These are phyloP conservation scores for Tinea semifulvella DNA, from an alignment of 2,888 invertebrate species.

Conservation along the genomic window DNA sequence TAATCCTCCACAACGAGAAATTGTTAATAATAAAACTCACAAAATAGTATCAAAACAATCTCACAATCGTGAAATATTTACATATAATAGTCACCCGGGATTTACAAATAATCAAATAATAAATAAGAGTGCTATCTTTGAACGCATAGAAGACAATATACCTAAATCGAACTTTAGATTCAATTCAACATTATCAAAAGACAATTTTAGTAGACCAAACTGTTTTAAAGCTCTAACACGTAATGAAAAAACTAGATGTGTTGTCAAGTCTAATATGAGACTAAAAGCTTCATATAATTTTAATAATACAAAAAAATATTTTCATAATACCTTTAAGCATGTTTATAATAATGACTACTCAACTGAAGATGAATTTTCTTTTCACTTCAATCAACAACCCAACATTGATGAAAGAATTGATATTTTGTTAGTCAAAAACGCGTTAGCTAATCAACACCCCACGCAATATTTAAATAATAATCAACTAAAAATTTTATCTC, in stretches of 20 bases:
- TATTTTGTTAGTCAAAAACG: not conserved
- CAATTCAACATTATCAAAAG: not conserved
- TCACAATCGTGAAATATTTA: not conserved
- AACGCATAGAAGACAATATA: not conserved
- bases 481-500: no score
- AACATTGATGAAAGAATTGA: slow-evolving; percentile 1
- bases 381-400: not conserved
- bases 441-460: not conserved
- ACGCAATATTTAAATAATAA: no score
- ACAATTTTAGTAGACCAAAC: not conserved
- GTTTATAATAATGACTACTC: not conserved
- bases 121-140: slow-evolving; percentile 20
- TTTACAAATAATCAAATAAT: no score
- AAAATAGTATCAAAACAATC: not conserved
- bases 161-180: not conserved
- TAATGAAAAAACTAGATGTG: not conserved
- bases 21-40: not conserved
- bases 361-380: not conserved
- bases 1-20: not conserved
- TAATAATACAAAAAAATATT: not conserved
- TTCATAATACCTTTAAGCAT: not conserved
- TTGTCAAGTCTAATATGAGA: slow-evolving; percentile 25
- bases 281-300: slow-evolving; percentile 24
- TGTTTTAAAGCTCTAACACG: not conserved
- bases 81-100: no score